These are phyloP conservation scores for Passer domesticus DNA, from an alignment of 2,113 vertebrate species.

Conservation along the genomic window DNA sequence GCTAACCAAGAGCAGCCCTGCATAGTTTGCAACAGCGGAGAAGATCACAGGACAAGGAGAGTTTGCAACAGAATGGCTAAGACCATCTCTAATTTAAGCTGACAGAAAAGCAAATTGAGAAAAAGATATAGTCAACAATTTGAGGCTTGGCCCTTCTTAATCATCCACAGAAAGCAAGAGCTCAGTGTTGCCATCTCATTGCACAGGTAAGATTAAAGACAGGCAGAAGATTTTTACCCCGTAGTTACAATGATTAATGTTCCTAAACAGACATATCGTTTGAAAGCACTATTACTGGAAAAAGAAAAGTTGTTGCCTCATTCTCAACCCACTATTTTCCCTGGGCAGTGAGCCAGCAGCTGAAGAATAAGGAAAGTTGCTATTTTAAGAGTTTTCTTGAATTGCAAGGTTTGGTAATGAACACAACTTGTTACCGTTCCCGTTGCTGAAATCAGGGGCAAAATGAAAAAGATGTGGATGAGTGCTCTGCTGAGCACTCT, in stretches of 20 bases:
- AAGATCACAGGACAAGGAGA: neutral
- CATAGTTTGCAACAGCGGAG: neutral
- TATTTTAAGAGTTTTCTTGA: constrained; percentile 56
- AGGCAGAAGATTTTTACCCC: constrained; percentile 40
- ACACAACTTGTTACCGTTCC: neutral
- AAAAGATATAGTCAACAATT: neutral
- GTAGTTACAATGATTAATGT: constrained; percentile 55
- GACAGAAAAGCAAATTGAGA: constrained; percentile 23
- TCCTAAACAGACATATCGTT: constrained; percentile 57
- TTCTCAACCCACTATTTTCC: constrained; percentile 55
- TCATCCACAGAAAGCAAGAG: neutral
- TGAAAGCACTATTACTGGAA: constrained; percentile 48
- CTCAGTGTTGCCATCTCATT: constrained; percentile 10
- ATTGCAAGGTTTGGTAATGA: constrained; percentile 33
- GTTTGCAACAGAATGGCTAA: neutral
- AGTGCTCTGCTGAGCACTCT: neutral
- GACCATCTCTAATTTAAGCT: neutral
- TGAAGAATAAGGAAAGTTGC: constrained; percentile 37
- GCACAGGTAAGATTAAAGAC: constrained; percentile 43
- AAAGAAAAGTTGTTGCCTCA: constrained; percentile 45
- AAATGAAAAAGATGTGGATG: neutral
- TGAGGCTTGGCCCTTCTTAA: constrained; percentile 27
- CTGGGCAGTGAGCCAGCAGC: constrained; percentile 41
- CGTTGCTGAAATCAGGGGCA: constrained; percentile 1
- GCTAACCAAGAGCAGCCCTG: neutral